Conservation (phyloP, 1,140 invertebrate species). For the Lepidotrigona ventralis region DNA sequence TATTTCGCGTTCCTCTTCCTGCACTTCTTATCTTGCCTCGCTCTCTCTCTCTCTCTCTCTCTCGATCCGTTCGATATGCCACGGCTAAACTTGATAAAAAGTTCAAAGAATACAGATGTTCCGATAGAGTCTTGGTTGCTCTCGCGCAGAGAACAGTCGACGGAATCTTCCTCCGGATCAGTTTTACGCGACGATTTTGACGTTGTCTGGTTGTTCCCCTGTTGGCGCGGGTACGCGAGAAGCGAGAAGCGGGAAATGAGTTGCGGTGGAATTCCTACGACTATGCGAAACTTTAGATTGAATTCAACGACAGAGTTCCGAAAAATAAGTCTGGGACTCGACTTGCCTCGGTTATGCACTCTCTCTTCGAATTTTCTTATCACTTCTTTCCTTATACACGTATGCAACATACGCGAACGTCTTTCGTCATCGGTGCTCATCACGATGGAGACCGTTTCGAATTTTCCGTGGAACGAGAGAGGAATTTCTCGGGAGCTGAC, state of each 20-base stretch:
- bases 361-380: conserved; percentile 27
- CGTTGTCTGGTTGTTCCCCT: conserved; percentile 40
- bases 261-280: conserved; percentile 64
- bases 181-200: conserved; percentile 60
- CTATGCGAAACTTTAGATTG: conserved; percentile 69
- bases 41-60: neutral
- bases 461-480: neutral
- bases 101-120: conserved; percentile 43
- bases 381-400: conserved; percentile 2
- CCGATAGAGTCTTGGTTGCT: conserved; percentile 36
- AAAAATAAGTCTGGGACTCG: conserved; percentile 51
- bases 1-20: neutral
- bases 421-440: neutral
- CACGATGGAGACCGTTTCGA: neutral
- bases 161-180: conserved; percentile 49
- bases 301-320: conserved; percentile 64
- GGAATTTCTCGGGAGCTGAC: neutral
- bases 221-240: conserved; percentile 31
- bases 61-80: conserved; percentile 31
- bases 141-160: conserved; percentile 21
- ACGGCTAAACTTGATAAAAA: conserved; percentile 48
- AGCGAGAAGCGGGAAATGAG: conserved; percentile 60
- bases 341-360: conserved; percentile 43
- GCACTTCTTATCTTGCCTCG: neutral
- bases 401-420: too few relatives aligned